These are phyloP conservation scores for Mastigias papua DNA, from an alignment of 30 jellyfish, hydroid and myxozoan genomes.

Conservation along the genomic window DNA sequence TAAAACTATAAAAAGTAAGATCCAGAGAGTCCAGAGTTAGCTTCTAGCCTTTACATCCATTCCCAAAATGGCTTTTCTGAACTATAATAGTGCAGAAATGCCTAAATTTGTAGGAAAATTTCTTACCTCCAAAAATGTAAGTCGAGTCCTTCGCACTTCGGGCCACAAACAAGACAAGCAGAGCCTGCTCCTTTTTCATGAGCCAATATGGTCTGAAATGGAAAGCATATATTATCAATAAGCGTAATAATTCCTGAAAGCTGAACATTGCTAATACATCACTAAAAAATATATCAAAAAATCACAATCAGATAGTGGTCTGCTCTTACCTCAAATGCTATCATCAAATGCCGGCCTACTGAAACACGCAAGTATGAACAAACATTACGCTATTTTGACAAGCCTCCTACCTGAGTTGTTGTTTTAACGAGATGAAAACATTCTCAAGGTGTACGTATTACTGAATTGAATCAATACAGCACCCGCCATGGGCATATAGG, in stretches of 20 bases:
- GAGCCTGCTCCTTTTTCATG: slow-evolving; percentile 97
- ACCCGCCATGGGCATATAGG: neutral
- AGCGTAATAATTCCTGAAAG: neutral
- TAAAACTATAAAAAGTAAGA: too few species aligned
- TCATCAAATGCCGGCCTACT: too few species aligned
- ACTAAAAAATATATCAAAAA: too few species aligned
- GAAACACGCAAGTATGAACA: too few species aligned
- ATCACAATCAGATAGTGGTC: too few species aligned
- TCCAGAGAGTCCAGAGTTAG: too few species aligned
- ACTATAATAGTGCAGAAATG: too few species aligned
- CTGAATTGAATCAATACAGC: neutral
- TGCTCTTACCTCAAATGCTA: too few species aligned
- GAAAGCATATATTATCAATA: neutral
- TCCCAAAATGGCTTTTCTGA: neutral
- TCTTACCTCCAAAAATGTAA: slow-evolving; percentile 96
- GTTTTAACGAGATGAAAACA: too few species aligned
- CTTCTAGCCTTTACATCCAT: neutral
- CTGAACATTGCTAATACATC: neutral
- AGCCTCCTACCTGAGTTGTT: neutral
- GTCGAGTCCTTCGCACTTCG: slow-evolving; percentile 96
- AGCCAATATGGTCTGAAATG: slow-evolving; percentile 74
- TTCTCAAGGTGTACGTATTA: neutral
- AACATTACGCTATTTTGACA: too few species aligned
- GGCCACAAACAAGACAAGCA: slow-evolving; percentile 92
- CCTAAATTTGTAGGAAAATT: neutral